Conservation (phyloP, 2,113 vertebrate genomes). For the Ursus arctos region DNA sequence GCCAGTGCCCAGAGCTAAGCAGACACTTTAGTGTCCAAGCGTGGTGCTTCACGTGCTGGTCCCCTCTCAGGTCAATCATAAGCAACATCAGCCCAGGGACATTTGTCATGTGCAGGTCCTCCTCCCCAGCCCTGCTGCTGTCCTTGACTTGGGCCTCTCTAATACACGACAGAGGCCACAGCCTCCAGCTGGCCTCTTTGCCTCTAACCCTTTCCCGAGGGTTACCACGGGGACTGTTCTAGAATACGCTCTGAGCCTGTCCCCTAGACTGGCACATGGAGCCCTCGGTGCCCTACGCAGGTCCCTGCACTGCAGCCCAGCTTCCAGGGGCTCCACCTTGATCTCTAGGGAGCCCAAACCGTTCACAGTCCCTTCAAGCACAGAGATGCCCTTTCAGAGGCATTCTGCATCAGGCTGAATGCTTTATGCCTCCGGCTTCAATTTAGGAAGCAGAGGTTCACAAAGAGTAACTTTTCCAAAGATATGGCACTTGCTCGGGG, state of each 20-base stretch:
- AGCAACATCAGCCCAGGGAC: neutral
- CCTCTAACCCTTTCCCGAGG: neutral
- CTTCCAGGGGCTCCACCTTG: neutral
- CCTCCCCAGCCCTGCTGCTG: neutral
- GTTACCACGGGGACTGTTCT: neutral
- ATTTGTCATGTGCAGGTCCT: neutral
- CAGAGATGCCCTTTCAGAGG: neutral
- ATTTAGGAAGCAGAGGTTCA: neutral
- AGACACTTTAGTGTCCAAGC: neutral
- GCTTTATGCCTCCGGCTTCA: neutral
- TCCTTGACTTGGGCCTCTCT: neutral
- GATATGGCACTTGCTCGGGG: neutral
- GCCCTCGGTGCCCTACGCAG: neutral
- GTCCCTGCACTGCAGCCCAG: neutral
- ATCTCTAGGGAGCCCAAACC: neutral
- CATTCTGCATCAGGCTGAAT: neutral
- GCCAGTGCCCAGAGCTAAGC: neutral
- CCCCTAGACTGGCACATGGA: neutral
- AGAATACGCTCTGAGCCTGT: neutral
- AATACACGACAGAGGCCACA: neutral
- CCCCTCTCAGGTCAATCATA: neutral
- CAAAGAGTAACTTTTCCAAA: neutral
- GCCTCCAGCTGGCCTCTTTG: neutral
- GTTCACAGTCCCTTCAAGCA: neutral
- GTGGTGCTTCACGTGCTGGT: too few species aligned